Base-by-base conservation (phyloP, 2,797 vertebrate genomes). In the Eulemur albifrons region DNA sequence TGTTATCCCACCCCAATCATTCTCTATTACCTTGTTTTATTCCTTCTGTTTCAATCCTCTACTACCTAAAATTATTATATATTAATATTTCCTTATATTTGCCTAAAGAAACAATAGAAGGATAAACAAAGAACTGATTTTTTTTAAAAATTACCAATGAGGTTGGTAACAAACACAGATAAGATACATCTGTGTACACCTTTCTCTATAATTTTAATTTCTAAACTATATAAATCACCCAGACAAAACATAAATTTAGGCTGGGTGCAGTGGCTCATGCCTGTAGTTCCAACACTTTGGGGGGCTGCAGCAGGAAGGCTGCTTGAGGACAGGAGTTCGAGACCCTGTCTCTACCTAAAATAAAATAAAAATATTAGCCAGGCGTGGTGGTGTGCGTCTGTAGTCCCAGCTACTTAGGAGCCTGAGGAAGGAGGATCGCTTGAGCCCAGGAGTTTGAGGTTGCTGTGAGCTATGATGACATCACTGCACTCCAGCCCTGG, bases 161-260 rank as follows among this genome's bases (percentile, higher is more conserved):
- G 40, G 40, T 43, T 81, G 52, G 77, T 81, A 90, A 72, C 50
- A 80, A 54, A 65, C 43, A 45, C 2, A 91, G 79, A 40, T 76
- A 4, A 81, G 45, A 73, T 20, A 70, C 21, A n/a, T 13, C 25
- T 57, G 13, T 65, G 12, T 38, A 83, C 18, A 82, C 7, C 43
- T 82, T 93, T 69, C 73, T 61, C 15, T n/a, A 57, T 50, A 13
- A 85, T 67, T 94, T 92, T 85, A 38, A 80, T 88, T 89, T 92
- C 48, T 43, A 52, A 76, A 18, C 50, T 87, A 52, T 25, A 57
- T 38, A 86, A 67, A 90, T 87, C 75, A 69, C 30, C 18, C 38
- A 82, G n/a, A 81, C 48, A 69, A 76, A 93, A 88, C 82, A n/a
- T 6, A 65, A 65, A 65, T 65, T 65, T n/a, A 65, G 63, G 32